Evolutionary conservation across 1,140 invertebrate species (phyloP).

Genomic region (Lepidurus apus): DNA sequence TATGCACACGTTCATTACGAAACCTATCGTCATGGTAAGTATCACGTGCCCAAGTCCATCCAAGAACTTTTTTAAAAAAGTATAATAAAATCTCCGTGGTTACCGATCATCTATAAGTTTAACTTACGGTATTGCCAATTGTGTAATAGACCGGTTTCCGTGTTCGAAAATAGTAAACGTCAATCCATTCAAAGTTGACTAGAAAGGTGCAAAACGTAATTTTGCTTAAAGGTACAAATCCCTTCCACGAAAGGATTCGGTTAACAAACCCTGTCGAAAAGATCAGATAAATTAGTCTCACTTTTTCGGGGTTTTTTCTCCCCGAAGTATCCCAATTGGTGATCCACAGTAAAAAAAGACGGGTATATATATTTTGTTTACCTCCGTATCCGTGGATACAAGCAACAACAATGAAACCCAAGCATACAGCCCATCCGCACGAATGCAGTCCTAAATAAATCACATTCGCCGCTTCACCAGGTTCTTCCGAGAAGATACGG

Average conservation of each 20-base stretch:
- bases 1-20: not conserved
- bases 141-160: slow-evolving; percentile 12
- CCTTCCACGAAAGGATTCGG: slow-evolving; percentile 57
- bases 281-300: too few relatives aligned
- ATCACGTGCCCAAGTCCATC: not conserved
- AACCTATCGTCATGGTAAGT: not conserved
- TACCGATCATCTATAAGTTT: not conserved
- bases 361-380: too few relatives aligned
- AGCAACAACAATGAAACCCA: too few relatives aligned
- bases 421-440: not conserved
- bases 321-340: too few relatives aligned
- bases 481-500: not conserved
- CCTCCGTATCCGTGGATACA: too few relatives aligned
- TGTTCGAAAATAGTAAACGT: slow-evolving; percentile 3
- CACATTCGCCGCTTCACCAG: not conserved
- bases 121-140: not conserved
- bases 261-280: slow-evolving; percentile 50
- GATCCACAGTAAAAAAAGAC: too few relatives aligned
- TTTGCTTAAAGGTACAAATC: slow-evolving; percentile 61
- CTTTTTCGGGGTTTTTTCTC: too few relatives aligned
- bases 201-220: slow-evolving; percentile 67
- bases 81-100: not conserved
- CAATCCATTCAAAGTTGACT: slow-evolving; percentile 42
- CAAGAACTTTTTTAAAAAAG: not conserved
- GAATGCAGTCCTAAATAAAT: not conserved